phyloP scores from a whole-genome alignment of 2,888 invertebrate genomes.

The Baccha elongata region DNA sequence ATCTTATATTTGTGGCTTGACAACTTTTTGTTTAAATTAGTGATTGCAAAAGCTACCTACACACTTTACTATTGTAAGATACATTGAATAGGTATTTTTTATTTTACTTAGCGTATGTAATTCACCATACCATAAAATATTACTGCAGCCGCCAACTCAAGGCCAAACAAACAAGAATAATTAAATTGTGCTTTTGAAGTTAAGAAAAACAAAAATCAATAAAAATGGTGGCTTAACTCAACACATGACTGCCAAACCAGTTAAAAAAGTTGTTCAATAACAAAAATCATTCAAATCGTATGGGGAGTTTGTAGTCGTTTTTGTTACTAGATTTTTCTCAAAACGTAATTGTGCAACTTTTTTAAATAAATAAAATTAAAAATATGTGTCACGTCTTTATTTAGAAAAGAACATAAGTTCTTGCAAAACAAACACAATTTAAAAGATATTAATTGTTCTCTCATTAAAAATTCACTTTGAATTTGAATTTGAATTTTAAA shows the following conservation, averaged over 20 bases:
- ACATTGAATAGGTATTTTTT: no score
- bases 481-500: no score
- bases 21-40: no score
- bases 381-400: neutral
- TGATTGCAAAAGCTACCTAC: no score
- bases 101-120: no score
- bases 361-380: neutral
- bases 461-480: neutral
- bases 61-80: no score
- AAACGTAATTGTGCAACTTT: neutral
- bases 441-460: neutral
- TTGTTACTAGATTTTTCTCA: neutral
- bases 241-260: neutral
- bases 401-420: neutral
- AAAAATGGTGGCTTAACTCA: neutral
- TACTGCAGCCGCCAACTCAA: neutral
- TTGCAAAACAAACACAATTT: no score
- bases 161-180: constrained; percentile 7
- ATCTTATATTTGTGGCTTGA: no score
- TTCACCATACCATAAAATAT: no score
- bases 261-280: neutral
- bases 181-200: neutral
- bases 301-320: neutral
- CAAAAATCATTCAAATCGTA: neutral
- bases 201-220: neutral